Conservation (phyloP, 2,888 invertebrate genomes). For the Aphodius sticticus region DNA sequence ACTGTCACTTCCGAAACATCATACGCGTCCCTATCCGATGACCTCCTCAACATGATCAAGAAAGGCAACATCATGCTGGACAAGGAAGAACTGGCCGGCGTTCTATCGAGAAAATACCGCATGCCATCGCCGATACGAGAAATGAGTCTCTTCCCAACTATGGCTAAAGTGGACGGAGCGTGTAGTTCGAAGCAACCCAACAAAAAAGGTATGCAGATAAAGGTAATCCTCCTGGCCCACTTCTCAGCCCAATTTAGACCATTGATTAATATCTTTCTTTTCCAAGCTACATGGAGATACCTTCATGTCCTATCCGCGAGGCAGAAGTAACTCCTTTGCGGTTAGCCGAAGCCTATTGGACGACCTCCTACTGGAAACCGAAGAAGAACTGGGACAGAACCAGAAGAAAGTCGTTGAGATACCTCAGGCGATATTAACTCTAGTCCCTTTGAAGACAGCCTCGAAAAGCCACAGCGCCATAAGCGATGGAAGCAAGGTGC, state of each 20-base stretch:
- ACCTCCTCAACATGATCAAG: neutral
- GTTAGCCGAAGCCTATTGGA: neutral
- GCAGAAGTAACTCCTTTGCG: neutral
- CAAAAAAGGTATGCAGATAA: neutral
- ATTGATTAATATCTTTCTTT: neutral
- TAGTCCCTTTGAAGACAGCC: neutral
- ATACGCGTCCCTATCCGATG: neutral
- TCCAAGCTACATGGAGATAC: neutral
- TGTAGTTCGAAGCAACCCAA: neutral
- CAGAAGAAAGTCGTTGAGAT: neutral
- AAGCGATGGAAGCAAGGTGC: neutral
- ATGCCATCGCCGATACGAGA: neutral
- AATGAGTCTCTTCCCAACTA: neutral
- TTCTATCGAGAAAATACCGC: neutral
- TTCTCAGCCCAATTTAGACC: neutral
- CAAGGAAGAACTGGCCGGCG: neutral
- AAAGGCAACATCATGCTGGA: neutral
- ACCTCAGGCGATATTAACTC: neutral
- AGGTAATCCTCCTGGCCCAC: neutral
- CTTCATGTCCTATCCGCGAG: neutral
- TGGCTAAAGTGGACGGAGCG: neutral
- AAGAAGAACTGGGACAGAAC: neutral
- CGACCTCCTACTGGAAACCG: neutral
- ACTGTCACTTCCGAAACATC: neutral
- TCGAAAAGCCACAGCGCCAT: neutral